Conservation (phyloP, 2,888 invertebrate genomes). For the Aromia moschata region DNA sequence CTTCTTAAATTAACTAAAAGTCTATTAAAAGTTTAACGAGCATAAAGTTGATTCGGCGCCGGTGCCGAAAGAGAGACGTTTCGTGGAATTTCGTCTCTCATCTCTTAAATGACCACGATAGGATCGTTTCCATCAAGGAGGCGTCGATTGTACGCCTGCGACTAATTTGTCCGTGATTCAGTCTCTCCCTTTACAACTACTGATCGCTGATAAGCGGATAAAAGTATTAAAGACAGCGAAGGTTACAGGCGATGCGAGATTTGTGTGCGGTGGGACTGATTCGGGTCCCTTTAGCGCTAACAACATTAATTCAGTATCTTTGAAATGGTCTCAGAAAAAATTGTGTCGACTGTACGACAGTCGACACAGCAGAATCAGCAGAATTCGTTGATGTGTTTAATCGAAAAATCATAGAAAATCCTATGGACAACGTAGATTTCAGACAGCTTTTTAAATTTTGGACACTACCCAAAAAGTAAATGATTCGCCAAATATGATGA, state of each 20-base stretch:
- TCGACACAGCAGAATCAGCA: too few species aligned
- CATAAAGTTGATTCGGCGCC: background rate
- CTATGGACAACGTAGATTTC: too few species aligned
- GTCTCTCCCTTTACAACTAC: background rate
- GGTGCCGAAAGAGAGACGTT: background rate
- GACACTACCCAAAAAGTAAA: too few species aligned
- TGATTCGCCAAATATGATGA: too few species aligned
- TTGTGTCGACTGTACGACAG: too few species aligned
- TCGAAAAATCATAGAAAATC: too few species aligned
- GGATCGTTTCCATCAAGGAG: constrained; percentile 34
- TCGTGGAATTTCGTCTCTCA: constrained; percentile 30
- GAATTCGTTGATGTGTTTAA: too few species aligned
- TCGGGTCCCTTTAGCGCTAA: too few species aligned
- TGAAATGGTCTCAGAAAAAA: too few species aligned
- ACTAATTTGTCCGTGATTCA: constrained; percentile 35
- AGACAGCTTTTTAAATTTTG: too few species aligned
- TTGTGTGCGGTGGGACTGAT: too few species aligned
- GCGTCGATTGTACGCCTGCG: constrained; percentile 35
- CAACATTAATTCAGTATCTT: too few species aligned
- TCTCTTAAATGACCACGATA: constrained; percentile 35
- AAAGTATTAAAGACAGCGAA: background rate
- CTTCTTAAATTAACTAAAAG: background rate
- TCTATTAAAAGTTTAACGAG: constrained; percentile 14
- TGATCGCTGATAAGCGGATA: constrained; percentile 1
- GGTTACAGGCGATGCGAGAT: background rate